Conservation (phyloP, 37 sponge, comb jelly and placozoan species). For the Spongia lamella region DNA sequence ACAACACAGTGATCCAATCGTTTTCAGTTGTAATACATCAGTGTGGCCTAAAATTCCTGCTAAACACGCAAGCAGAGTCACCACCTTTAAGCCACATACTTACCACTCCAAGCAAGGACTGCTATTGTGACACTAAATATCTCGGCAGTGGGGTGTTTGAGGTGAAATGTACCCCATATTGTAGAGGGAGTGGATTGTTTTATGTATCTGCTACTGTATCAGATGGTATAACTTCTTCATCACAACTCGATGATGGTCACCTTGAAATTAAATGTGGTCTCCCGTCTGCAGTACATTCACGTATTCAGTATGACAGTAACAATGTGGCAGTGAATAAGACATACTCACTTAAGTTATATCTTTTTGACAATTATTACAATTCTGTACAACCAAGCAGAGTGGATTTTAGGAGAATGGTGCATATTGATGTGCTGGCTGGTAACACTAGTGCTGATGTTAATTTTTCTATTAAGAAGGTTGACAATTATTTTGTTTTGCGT, state of each 20-base stretch:
- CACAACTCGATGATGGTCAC: no score
- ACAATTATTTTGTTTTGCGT: no score
- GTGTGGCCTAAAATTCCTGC: neutral
- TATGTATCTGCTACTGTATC: neutral
- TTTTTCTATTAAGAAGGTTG: slow-evolving; percentile 5
- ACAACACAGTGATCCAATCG: neutral
- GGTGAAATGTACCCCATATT: neutral
- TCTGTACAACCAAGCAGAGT: no score
- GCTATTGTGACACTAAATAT: neutral
- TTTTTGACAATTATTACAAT: slow-evolving; percentile 34
- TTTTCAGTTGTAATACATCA: neutral
- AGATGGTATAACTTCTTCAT: no score
- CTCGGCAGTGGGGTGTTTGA: slow-evolving; percentile 18
- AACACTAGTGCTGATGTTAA: neutral
- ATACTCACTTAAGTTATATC: neutral
- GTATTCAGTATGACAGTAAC: neutral
- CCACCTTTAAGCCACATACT: neutral
- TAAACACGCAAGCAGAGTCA: neutral
- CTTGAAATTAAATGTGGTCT: neutral
- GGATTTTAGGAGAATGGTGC: no score
- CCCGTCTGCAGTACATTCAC: slow-evolving; percentile 4
- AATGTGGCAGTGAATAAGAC: neutral
- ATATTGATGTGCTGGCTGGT: neutral
- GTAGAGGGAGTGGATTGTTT: neutral
- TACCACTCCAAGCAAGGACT: neutral